Evolutionary conservation across 2,113 vertebrate species (phyloP).

Genomic region (Chitala chitala): DNA sequence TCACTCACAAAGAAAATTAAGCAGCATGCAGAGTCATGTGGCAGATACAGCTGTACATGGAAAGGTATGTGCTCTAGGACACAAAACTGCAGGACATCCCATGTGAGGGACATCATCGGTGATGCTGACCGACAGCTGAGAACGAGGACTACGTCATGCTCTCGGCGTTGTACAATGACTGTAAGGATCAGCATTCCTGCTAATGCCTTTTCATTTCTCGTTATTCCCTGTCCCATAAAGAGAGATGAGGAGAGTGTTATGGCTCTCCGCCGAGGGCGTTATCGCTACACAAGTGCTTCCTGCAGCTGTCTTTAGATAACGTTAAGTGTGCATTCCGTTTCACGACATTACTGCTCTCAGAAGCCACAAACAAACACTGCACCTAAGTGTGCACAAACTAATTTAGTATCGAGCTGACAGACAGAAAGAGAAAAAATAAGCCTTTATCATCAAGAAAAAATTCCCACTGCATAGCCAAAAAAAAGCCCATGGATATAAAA

Average conservation of each 20-base stretch:
- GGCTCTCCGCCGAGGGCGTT: not conserved
- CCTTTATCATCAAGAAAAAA: constrained; percentile 54
- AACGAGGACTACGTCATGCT: not conserved
- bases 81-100: too few species aligned
- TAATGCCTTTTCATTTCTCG: constrained; percentile 13
- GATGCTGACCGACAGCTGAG: too few species aligned
- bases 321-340: constrained; percentile 26
- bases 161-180: not conserved
- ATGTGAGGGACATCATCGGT: too few species aligned
- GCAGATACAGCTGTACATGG: not conserved
- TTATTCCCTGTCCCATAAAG: not conserved
- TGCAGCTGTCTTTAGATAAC: constrained; percentile 21
- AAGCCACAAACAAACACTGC: constrained; percentile 45
- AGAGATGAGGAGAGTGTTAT: not conserved
- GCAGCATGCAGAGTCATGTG: not conserved
- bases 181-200: constrained; percentile 1
- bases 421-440: constrained; percentile 43
- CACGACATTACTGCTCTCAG: constrained; percentile 42
- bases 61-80: not conserved
- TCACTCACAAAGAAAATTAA: not conserved
- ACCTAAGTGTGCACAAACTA: constrained; percentile 58
- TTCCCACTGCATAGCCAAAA: constrained; percentile 51
- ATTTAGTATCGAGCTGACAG: constrained; percentile 61
- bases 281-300: constrained; percentile 18
- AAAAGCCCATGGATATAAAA: constrained; percentile 15